Conservation (phyloP, 2,888 invertebrate species). For the Notodonta dromedarius region DNA sequence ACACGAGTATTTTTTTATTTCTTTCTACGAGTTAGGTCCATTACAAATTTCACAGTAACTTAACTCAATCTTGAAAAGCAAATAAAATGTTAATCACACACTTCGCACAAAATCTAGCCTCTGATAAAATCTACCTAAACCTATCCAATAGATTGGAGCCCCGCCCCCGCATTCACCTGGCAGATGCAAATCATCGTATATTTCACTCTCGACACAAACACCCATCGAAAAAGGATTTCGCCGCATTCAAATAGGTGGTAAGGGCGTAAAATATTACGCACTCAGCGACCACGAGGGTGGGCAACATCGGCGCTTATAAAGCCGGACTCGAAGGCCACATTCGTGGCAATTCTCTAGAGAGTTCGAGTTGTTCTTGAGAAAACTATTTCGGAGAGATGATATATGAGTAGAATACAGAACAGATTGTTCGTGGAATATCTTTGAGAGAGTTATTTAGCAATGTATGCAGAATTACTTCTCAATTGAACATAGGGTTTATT, state of each 20-base stretch:
- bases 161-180: neutral
- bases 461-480: too few species aligned
- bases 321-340: neutral
- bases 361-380: neutral
- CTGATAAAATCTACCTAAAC: neutral
- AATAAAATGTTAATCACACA: too few species aligned
- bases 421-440: too few species aligned
- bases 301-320: neutral
- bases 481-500: too few species aligned
- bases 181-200: neutral
- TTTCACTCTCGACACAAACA: conserved; percentile 1
- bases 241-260: neutral
- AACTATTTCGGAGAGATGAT: neutral
- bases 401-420: too few species aligned
- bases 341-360: neutral
- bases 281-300: neutral
- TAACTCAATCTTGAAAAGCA: too few species aligned
- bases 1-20: too few species aligned
- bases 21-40: too few species aligned
- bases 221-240: conserved; percentile 1
- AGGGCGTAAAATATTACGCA: neutral
- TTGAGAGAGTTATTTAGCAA: too few species aligned
- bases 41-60: too few species aligned
- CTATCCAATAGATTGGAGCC: neutral
- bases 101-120: too few species aligned